These are phyloP conservation scores for Mus spicilegus DNA, from an alignment of 2,113 vertebrate species.

Conservation along the genomic window DNA sequence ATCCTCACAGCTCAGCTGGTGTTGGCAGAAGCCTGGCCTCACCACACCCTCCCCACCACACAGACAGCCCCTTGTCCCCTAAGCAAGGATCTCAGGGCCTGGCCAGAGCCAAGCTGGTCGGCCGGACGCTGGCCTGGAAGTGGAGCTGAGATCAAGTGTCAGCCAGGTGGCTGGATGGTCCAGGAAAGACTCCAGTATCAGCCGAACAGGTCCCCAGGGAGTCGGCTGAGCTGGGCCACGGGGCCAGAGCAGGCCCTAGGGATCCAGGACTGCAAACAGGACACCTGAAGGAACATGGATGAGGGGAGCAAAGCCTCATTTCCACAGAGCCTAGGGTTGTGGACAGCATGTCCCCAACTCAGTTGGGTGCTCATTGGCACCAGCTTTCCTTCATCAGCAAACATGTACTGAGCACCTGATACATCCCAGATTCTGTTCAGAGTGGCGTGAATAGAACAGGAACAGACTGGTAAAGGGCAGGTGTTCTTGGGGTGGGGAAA, in stretches of 20 bases:
- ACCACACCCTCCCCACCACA: slow-evolving; percentile 57
- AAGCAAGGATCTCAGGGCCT: neutral
- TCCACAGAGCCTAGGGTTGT: neutral
- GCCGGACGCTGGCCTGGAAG: slow-evolving; percentile 69
- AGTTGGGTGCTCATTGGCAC: too few relatives aligned
- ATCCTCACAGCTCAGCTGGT: neutral
- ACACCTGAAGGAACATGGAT: neutral
- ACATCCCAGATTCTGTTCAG: neutral
- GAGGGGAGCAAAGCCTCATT: neutral
- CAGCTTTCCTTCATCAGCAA: too few relatives aligned
- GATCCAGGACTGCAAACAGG: neutral
- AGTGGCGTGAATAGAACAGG: neutral
- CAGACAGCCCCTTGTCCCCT: slow-evolving; percentile 67
- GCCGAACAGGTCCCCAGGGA: slow-evolving; percentile 34
- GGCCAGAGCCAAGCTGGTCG: neutral
- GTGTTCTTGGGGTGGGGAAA: neutral
- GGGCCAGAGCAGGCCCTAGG: neutral
- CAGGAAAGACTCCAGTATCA: slow-evolving; percentile 64
- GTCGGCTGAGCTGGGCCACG: neutral
- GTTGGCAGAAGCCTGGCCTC: slow-evolving; percentile 20
- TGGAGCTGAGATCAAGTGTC: slow-evolving; percentile 69
- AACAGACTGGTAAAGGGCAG: too few relatives aligned
- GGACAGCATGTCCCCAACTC: neutral
- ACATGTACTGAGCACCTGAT: neutral
- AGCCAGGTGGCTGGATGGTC: neutral